These are phyloP conservation scores for Drosophila nebulosa DNA, from an alignment of 1,140 invertebrate genomes.

Conservation along the genomic window DNA sequence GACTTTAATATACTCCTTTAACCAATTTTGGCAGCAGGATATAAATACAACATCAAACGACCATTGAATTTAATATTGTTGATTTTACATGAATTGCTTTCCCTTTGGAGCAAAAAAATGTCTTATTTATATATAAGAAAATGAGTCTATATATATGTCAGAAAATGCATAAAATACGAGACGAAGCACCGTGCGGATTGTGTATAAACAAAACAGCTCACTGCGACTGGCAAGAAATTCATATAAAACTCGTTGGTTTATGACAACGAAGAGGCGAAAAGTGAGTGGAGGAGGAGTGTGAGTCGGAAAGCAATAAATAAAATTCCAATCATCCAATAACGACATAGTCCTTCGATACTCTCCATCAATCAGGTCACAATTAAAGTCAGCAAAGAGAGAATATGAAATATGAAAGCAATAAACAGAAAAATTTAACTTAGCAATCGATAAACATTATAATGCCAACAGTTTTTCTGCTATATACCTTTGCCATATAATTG, in stretches of 20 bases:
- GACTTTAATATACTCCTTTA: neutral
- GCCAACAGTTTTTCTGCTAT: neutral
- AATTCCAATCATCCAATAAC: constrained; percentile 1
- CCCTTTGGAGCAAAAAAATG: neutral
- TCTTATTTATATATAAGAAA: neutral
- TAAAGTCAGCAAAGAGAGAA: neutral
- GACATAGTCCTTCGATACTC: neutral
- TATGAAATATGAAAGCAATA: neutral
- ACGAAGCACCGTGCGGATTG: constrained; percentile 7
- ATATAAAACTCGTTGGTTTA: constrained; percentile 32
- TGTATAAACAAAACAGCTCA: constrained; percentile 29
- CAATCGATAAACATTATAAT: neutral
- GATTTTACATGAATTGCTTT: neutral
- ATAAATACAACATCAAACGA: neutral
- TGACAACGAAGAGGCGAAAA: constrained; percentile 21
- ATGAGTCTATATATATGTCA: constrained; percentile 5
- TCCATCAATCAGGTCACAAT: neutral
- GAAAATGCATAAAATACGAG: constrained; percentile 12
- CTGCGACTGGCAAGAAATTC: constrained; percentile 43
- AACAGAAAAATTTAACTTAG: neutral
- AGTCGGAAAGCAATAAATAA: neutral
- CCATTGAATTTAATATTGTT: neutral
- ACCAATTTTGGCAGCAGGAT: neutral
- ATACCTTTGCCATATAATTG: neutral
- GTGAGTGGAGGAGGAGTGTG: neutral